Evolutionary conservation across 2,113 vertebrate species (phyloP), one percentile per base, ranked within the genome.

Genomic region (Oxyruncus cristatus): DNA sequence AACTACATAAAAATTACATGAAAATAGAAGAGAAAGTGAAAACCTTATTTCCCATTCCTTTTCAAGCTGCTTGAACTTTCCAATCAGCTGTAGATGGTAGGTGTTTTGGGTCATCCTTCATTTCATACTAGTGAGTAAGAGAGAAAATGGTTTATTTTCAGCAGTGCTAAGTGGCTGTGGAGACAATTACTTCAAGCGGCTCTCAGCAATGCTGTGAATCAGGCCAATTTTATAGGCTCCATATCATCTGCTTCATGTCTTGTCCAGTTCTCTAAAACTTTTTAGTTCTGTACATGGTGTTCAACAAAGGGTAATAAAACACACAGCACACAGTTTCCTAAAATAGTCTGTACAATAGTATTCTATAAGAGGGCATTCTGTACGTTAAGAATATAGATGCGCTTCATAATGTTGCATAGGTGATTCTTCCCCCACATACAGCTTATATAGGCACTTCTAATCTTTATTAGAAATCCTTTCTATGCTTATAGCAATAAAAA

Each of bases 121-220:
- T 88, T 93, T 88, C 44, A 58, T 63, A 22, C 32, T 35, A 74
- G 56, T 72, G 56, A 78, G 30, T 80, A 78, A 1, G 14, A 68
- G 39, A 85, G 56, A 89, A 94, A 83, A 66, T 42, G 53, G 35
- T 92, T 92, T 92, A 59, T 92, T 92, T 95, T 92, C 59, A 66
- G 63, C 18, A 71, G 75, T 52, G 30, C 18, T 85, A 87, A 91
- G 67, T 63, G 21, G 37, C 37, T 46, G 28, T 71, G 62, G 49
- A 85, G 35, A n/a, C 14, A 6, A 83, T 66, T 63, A 59, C 59
- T 85, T 96, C 67, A 76, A 59, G 2, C 70, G 37, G 19, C 35
- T 94, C 58, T 93, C 59, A 80, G 63, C 27, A 92, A 9, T 14
- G 9, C 72, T 71, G 22, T 77, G 55, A 88, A 84, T 81, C 44